phyloP scores from a whole-genome alignment of 2,113 vertebrate genomes.

The Ascaphus truei region DNA sequence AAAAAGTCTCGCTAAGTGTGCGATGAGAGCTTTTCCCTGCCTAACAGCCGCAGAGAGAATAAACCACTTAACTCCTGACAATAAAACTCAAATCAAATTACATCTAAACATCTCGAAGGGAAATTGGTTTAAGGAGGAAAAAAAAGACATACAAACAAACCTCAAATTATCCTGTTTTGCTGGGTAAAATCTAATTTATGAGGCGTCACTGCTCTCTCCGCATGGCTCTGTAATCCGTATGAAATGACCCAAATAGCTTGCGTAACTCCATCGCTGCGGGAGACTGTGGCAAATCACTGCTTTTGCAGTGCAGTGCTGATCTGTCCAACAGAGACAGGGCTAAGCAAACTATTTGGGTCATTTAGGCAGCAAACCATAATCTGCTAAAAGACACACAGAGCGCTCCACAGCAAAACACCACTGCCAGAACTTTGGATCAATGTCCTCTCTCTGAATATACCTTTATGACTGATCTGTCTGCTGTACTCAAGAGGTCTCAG shows the following conservation, averaged over 20 bases:
- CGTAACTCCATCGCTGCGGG: neutral
- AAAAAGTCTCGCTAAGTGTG: conserved; percentile 1
- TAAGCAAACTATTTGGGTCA: conserved; percentile 13
- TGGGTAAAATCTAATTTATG: conserved; percentile 30
- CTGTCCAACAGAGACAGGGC: neutral
- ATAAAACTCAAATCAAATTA: conserved; percentile 39
- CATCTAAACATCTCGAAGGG: conserved; percentile 37
- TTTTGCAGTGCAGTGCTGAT: neutral
- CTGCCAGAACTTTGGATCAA: too few species aligned
- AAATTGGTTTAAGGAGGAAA: conserved; percentile 33
- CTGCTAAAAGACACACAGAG: neutral
- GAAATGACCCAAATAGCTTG: conserved; percentile 27
- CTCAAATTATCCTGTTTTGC: conserved; percentile 34
- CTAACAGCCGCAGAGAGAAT: conserved; percentile 25
- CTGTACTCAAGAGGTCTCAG: too few species aligned
- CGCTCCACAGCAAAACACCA: neutral
- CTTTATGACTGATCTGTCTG: too few species aligned
- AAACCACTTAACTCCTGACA: conserved; percentile 37
- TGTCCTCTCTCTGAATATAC: too few species aligned
- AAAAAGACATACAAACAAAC: conserved; percentile 33
- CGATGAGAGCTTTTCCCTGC: neutral
- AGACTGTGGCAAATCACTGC: neutral
- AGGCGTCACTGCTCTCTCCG: neutral
- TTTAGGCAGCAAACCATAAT: neutral
- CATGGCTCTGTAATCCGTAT: conserved; percentile 25